These are phyloP conservation scores for Urocynchramus pylzowi DNA, from an alignment of 2,113 vertebrate species.

Conservation along the genomic window DNA sequence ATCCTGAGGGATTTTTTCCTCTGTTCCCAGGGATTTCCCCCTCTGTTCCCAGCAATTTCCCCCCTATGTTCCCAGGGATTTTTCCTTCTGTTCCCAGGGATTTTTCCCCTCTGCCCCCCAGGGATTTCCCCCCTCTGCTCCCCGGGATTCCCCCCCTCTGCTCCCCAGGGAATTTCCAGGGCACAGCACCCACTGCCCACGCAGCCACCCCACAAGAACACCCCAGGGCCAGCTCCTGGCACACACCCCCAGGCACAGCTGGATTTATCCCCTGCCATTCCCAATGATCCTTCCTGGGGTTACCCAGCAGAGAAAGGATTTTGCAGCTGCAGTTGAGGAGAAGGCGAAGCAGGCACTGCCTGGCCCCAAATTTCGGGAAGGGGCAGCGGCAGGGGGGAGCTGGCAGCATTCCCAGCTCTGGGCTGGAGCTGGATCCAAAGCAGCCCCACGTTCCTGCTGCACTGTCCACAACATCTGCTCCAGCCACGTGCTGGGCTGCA, in stretches of 20 bases:
- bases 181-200: background rate
- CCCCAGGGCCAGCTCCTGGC: background rate
- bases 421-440: background rate
- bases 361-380: background rate
- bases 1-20: background rate
- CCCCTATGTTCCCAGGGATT: no score
- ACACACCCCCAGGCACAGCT: background rate
- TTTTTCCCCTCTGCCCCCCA: no score
- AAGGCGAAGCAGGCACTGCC: background rate
- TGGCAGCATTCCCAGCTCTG: background rate
- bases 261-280: background rate
- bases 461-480: background rate
- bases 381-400: background rate
- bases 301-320: background rate
- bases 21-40: background rate
- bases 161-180: background rate
- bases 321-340: accelerated
- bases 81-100: no score
- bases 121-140: background rate
- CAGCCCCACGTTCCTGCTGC: background rate
- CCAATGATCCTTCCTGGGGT: accelerated
- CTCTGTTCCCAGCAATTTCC: no score
- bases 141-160: background rate
- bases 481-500: background rate
- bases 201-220: background rate